Evolutionary conservation across 2,113 vertebrate genomes (phyloP).

Genomic region (Guaruba guarouba): DNA sequence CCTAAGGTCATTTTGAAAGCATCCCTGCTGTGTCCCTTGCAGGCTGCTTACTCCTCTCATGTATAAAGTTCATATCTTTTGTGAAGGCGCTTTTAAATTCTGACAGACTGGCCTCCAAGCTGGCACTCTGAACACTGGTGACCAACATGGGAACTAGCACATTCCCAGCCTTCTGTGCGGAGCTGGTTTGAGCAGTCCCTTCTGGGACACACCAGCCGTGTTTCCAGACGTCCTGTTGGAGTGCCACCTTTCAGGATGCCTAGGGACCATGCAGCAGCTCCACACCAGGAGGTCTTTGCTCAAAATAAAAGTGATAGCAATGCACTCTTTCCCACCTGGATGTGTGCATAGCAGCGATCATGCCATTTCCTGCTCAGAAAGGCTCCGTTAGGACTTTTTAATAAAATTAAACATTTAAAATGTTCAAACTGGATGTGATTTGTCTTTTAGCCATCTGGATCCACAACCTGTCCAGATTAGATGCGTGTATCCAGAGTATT

Average conservation of each 20-base stretch:
- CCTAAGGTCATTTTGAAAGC: conserved; percentile 17
- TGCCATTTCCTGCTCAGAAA: conserved; percentile 15
- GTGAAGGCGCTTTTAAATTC: background rate
- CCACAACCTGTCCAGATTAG: conserved; percentile 62
- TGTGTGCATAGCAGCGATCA: background rate
- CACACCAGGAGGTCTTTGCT: background rate
- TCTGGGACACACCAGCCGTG: conserved; percentile 10
- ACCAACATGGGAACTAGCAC: conserved; percentile 30
- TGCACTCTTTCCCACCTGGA: conserved; percentile 20
- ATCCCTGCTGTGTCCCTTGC: background rate
- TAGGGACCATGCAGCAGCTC: background rate
- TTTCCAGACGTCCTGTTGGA: conserved; percentile 45
- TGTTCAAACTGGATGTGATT: conserved; percentile 33
- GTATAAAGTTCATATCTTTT: conserved; percentile 49
- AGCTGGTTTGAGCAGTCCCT: background rate
- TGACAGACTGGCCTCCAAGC: conserved; percentile 51
- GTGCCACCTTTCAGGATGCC: conserved; percentile 16
- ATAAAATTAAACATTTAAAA: conserved; percentile 61
- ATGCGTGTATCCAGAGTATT: conserved; percentile 44
- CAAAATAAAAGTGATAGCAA: conserved; percentile 10
- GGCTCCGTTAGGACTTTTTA: conserved; percentile 43
- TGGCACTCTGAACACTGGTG: background rate
- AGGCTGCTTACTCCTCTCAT: background rate
- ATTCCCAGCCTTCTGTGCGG: conserved; percentile 56
- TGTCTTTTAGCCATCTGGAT: conserved; percentile 67